Base-by-base conservation (phyloP, 2,888 invertebrate species). In the Phaonia tiefii region DNA sequence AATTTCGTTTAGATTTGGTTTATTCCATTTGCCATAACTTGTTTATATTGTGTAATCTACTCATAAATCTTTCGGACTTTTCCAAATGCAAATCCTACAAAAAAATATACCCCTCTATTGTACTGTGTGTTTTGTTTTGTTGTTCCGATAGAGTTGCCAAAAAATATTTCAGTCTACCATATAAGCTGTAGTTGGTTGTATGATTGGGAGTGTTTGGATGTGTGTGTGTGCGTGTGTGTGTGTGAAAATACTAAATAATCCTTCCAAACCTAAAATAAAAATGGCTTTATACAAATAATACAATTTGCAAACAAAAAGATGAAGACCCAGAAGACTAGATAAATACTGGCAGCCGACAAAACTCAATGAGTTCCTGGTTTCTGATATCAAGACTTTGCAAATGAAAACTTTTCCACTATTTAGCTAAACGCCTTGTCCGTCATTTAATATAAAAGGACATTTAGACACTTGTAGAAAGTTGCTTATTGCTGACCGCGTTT, bases 21-120 rank as follows among this genome's bases (percentile, higher is more conserved):
- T 54, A 25, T 25, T 10, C 42, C 42, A 63, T 63, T 63, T 63
- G 15, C 13, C 22, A 66, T 70, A 66, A 79, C 74, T 79, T 70
- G 42, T 74, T 63, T 63, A 58, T 70, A 70, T 75, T 20, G 49
- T 66, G 26, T 79, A 79, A 79, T 56, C 74, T 69, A 17, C 31
- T 25, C 25, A 79, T 74, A 71, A 70, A 71, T 71, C 70, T 71
- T 65, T 26, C 15, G 42, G 63, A 22, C 60, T 63, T 63, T 54
- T 54, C 54, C 54, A 20, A 7, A 51, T 7, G 17, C 46, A 46
- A 17, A n/a, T 15, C 46, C 42, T 2, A 42, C 4, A 10, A 42
- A 15, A 3, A 49, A 20, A 3, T 25, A 13, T 3, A 3, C 25
- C 4, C 13, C 13, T 13, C 22, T 54, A 13, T 54, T 25, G 54